A percentile compares a stretch with the other conserved stretches of the same genome.
These are phyloP conservation scores for Melanostigma gelatinosum DNA, from an alignment of 2,113 vertebrate genomes.

Conservation along the genomic window DNA sequence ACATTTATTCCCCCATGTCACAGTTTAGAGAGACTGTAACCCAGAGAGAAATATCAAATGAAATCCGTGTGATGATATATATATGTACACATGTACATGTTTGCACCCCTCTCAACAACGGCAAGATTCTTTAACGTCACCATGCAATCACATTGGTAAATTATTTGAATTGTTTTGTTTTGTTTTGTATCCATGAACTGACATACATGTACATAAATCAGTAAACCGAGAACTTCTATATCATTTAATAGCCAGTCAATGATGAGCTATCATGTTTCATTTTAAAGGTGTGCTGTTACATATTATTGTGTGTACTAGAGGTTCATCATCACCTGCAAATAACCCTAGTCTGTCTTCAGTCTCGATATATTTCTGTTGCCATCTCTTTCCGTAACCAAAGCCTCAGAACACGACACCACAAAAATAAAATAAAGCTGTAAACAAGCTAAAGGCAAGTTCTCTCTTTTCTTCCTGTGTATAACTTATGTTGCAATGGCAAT, in stretches of 20 bases:
- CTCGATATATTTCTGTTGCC: slow-evolving; percentile 50
- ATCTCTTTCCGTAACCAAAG: slow-evolving; percentile 52
- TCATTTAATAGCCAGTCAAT: too few relatives aligned
- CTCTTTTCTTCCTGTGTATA: slow-evolving; percentile 37
- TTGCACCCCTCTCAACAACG: not conserved
- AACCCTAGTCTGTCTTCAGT: not conserved
- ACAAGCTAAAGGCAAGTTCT: slow-evolving; percentile 52
- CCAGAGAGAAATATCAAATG: slow-evolving; percentile 14
- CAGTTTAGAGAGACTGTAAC: slow-evolving; percentile 31
- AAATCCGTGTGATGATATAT: not conserved
- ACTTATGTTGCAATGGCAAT: slow-evolving; percentile 31
- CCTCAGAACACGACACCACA: slow-evolving; percentile 39
- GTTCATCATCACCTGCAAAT: not conserved
- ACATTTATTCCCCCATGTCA: slow-evolving; percentile 25
- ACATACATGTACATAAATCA: too few relatives aligned
- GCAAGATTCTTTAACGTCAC: not conserved
- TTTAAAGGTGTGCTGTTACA: too few relatives aligned
- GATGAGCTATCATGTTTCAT: too few relatives aligned
- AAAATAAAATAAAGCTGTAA: slow-evolving; percentile 37
- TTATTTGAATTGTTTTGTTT: too few relatives aligned
- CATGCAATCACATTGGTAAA: not conserved
- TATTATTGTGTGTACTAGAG: too few relatives aligned
- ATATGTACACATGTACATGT: not conserved
- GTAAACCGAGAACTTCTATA: too few relatives aligned
- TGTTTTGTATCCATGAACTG: too few relatives aligned